phyloP scores from a whole-genome alignment of 2,888 invertebrate species.

The Isoperla grammatica region DNA sequence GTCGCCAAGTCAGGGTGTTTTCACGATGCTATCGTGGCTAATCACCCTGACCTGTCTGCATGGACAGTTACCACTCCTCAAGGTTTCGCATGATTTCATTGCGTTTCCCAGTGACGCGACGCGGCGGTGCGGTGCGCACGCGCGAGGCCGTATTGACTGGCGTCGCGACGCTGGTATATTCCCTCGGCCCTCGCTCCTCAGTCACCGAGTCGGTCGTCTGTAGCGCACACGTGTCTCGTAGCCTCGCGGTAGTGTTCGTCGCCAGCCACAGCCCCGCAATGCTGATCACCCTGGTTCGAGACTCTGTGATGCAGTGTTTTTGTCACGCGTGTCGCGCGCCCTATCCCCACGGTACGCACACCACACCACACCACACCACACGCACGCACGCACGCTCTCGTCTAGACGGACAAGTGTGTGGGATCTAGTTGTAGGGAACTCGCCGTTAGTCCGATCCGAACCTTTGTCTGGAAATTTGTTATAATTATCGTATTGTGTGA shows the following conservation, averaged over 20 bases:
- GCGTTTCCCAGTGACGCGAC: neutral
- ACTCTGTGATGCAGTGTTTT: slow-evolving; percentile 90
- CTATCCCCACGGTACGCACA: slow-evolving; percentile 58
- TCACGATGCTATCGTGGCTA: no score
- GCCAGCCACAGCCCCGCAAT: slow-evolving; percentile 47
- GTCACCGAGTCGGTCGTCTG: neutral
- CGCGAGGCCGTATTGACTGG: neutral
- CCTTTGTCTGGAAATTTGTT: no score
- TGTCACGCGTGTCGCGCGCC: slow-evolving; percentile 89
- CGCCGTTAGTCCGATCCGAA: neutral
- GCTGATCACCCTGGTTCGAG: slow-evolving; percentile 85
- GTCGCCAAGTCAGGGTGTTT: no score
- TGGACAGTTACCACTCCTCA: no score
- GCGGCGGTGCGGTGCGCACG: slow-evolving; percentile 14
- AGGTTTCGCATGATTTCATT: no score
- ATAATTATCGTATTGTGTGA: no score
- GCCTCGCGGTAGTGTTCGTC: neutral
- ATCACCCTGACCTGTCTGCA: no score
- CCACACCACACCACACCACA: slow-evolving; percentile 19
- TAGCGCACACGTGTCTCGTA: neutral
- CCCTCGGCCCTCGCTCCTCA: neutral
- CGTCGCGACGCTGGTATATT: slow-evolving; percentile 2
- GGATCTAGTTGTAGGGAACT: neutral
- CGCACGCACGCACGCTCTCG: slow-evolving; percentile 7
- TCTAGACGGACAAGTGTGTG: neutral